Conservation (phyloP, 2,888 invertebrate genomes). For the Caenorhabditis japonica region DNA sequence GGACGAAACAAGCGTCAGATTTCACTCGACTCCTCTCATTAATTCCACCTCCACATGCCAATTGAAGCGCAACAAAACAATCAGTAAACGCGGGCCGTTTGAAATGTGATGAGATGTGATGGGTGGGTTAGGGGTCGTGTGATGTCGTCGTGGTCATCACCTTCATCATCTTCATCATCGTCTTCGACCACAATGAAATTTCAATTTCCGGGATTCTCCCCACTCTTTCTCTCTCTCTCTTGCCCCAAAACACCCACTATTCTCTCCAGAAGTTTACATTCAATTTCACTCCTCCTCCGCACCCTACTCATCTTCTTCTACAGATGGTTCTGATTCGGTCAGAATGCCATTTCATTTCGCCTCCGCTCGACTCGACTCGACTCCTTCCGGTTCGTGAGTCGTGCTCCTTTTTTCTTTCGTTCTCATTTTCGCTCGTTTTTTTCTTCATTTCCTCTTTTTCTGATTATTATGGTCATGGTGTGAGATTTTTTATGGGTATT, state of each 20-base stretch:
- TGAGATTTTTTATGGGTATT: too few species aligned
- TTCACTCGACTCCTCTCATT: constrained; percentile 5
- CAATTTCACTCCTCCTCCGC: constrained; percentile 2
- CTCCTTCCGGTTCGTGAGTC: constrained; percentile 33
- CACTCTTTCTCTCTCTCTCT: too few species aligned
- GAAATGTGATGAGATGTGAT: too few species aligned
- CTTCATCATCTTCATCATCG: too few species aligned
- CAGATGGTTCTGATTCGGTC: constrained; percentile 46
- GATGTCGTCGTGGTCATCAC: too few species aligned
- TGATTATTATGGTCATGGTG: too few species aligned
- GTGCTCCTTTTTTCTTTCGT: background rate
- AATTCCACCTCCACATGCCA: constrained; percentile 22
- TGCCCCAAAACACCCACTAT: background rate
- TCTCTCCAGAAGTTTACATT: constrained; percentile 1
- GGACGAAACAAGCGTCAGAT: constrained; percentile 4
- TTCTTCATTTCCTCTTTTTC: background rate
- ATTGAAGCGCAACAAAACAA: too few species aligned
- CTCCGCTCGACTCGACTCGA: constrained; percentile 22
- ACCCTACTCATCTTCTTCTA: background rate
- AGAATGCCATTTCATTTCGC: constrained; percentile 30
- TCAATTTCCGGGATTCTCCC: too few species aligned
- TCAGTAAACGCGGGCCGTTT: too few species aligned
- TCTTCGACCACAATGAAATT: too few species aligned
- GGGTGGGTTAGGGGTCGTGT: too few species aligned
- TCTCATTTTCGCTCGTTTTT: background rate